Evolutionary conservation across 2,888 invertebrate species (phyloP), one percentile per base, ranked within the genome.

Genomic region (Brachyptera putata): DNA sequence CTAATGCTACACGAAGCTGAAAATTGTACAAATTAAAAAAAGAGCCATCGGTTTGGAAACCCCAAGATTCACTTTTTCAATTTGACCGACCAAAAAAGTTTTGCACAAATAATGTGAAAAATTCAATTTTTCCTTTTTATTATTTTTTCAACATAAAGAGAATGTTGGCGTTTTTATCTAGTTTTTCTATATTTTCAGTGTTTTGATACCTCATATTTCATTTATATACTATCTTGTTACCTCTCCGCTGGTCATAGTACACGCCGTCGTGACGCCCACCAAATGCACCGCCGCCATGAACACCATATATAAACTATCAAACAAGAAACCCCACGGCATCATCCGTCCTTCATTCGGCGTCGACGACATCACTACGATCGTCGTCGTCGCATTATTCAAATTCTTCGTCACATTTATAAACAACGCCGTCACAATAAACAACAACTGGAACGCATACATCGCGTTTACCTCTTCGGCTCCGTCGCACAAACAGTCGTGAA

Each of bases 401-500:
- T 18, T 21, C 22, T 14, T 36, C 21, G 36, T 34, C 13, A 18
- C 16, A 36, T 22, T 34, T 7, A 36, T 16, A 22, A 53, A 36
- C 11, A 22, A 11, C 7, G 36, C 7, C 18, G 18, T 34, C 36
- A 53, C 14, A 13, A 36, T 5, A 21, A 53, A 11, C 21, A 53
- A 22, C 21, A 18, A 16, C 36, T 34, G 36, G 21, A 36, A 9
- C 22, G 16, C n/a, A 53, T 22, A 36, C 16, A 53, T 16, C 3
- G 3, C 53, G 22, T 53, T 53, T 11, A 53, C 1, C 22, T 36
- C 36, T 16, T 13, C 9, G 21, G 53, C 34, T 7, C 30, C 9
- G 21, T 53, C 53, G 53, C 53, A 53, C 5, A 53, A 36, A 7
- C 16, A 16, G 53, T 53, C 53, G 36, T 53, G 53, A 11, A 14